Evolutionary conservation across 2,113 vertebrate genomes (phyloP), one percentile per base, ranked within the genome.

Genomic region (Tragelaphus imberbis): DNA sequence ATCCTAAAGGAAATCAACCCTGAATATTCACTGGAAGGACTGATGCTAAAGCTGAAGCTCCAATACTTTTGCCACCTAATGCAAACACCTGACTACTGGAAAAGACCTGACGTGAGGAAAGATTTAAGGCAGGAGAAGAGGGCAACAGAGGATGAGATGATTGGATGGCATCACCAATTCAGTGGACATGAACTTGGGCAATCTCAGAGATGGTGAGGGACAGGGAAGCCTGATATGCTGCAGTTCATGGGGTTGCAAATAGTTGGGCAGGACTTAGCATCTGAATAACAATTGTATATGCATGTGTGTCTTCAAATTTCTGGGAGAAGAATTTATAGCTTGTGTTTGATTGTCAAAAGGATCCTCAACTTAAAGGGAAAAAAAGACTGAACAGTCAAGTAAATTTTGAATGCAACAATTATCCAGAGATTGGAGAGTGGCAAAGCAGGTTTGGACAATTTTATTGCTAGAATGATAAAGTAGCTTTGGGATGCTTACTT

Each of bases 381-480:
- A 89, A 80, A 82, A 10, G 2, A n/a, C 71, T 87, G 55, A 14
- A 6, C 3, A 89, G 47, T 53, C 2, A 44, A 36, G 44, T 63
- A 63, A 82, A 75, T 90, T 94, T 51, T 94, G 53, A 88, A 88
- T 1, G 28, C n/a, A 82, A 82, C 58, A 90, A 56, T 86, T 91
- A 91, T 51, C 65, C 79, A n/a, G 53, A 75, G 63, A 84, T 28
- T 71, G 2, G 30, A 33, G n/a, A 95, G 44, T 28, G 16, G n/a
- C 59, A 71, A 51, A 27, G 30, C 49, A 84, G 16, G 13, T 63
- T 82, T 88, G 13, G 51, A 81, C 92, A 84, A 88, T 84, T 96
- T 91, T 79, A 88, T 91, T 88, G 87, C 95, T 80, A 59, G 90
- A 95, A 89, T 77, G 59, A 33, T 47, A 44, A 95, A 96, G 51